Base-by-base conservation (phyloP, 2,113 vertebrate genomes). In the Vidua chalybeata region DNA sequence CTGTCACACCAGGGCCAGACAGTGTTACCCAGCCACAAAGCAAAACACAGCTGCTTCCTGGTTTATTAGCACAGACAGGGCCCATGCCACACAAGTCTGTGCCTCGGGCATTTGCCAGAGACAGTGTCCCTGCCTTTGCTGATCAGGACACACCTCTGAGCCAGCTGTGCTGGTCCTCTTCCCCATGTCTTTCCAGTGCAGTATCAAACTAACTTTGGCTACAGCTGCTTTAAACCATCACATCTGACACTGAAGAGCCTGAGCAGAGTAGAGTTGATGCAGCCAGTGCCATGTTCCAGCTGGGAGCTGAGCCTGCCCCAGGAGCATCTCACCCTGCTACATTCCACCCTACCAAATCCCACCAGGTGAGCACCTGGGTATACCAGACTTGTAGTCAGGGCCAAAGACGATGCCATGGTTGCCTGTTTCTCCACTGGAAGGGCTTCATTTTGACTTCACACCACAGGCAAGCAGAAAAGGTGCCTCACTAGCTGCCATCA, bases 131-230 rank as follows among this genome's bases (percentile, higher is more conserved):
- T 49, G 66, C 28, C 56, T 62, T 46, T 67, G 33, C 55, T 85
- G 52, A 61, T 48, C 18, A 79, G 78, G 71, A 64, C 30, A 30
- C 15, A 43, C 33, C 49, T 67, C 85, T 33, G 37, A 86, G 45
- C 9, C 54, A 61, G 20, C 18, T 0, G 0, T 16, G 16, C n/a
- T 22, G 46, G 22, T 28, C n/a, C 43, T 69, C 46, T 72, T 27
- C 31, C 55, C 48, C 27, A 43, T 49, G 64, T 82, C 24, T 37
- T 31, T 62, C 45, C 46, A 56, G 35, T 8, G 35, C 37, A 49
- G 66, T 51, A 56, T 33, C 66, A 87, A 84, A 74, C 13, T 45
- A 58, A 75, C 19, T 86, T 83, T 1, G 4, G 49, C 76, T 64
- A 52, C 37, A 86, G 49, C 51, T 48, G 28, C 37, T 37, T 88